phyloP scores from a whole-genome alignment of 1,140 invertebrate species.

The Pseudomyrmex sp. region DNA sequence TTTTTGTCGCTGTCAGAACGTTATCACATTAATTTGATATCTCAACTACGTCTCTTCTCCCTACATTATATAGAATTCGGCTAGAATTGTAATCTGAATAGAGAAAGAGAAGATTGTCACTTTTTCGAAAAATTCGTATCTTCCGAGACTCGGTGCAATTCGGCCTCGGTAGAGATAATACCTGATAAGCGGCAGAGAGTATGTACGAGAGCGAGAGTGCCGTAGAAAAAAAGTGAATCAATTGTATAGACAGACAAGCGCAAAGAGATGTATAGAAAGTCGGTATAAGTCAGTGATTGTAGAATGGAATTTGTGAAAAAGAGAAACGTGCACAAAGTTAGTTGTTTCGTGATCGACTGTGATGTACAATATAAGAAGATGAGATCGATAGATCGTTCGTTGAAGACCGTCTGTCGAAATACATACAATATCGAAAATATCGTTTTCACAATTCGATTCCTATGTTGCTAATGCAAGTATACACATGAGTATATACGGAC shows the following conservation, averaged over 20 bases:
- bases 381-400: conserved; percentile 9
- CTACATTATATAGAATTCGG: background rate
- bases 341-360: conserved; percentile 47
- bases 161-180: conserved; percentile 7
- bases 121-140: conserved; percentile 1
- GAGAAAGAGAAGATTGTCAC: conserved; percentile 15
- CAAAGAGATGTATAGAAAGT: conserved; percentile 73
- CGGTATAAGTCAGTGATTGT: conserved; percentile 51
- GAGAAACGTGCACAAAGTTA: conserved; percentile 51
- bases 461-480: no score
- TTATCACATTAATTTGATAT: conserved; percentile 2
- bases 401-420: conserved; percentile 20
- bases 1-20: conserved; percentile 7
- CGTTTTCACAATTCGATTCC: no score
- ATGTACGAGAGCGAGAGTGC: conserved; percentile 76
- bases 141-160: conserved; percentile 43
- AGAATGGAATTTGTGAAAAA: conserved; percentile 30
- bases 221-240: conserved; percentile 72
- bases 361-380: conserved; percentile 26
- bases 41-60: background rate
- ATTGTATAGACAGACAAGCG: conserved; percentile 74
- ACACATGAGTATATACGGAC: no score
- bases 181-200: conserved; percentile 39
- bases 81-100: conserved; percentile 21
- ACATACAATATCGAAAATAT: background rate